Conservation (phyloP, 2,797 vertebrate genomes). For the Fistularia tabacaria region DNA sequence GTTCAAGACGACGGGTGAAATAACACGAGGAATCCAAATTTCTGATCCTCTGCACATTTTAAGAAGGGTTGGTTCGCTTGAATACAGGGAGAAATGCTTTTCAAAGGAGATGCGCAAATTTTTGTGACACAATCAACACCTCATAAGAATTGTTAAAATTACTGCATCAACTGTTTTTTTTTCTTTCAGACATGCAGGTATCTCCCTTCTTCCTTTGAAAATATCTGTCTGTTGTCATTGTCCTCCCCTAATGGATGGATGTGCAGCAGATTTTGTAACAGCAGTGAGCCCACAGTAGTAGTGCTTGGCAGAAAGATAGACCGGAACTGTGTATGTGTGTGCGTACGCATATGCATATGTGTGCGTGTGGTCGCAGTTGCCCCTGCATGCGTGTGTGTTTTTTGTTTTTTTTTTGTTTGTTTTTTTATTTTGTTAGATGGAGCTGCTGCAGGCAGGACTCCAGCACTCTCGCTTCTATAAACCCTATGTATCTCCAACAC, state of each 20-base stretch:
- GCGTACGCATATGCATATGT: conserved; percentile 6
- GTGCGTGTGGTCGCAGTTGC: neutral
- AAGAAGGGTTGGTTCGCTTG: too few relatives aligned
- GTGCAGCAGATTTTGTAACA: conserved; percentile 54
- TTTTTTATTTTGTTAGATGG: conserved; percentile 19
- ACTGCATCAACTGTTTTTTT: too few relatives aligned
- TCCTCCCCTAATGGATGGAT: conserved; percentile 44
- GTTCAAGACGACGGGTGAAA: too few relatives aligned
- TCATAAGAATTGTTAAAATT: too few relatives aligned
- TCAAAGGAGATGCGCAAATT: too few relatives aligned
- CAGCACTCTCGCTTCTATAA: conserved; percentile 50
- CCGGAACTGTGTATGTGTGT: conserved; percentile 50
- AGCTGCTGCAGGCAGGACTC: conserved; percentile 56
- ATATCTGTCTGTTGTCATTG: conserved; percentile 16
- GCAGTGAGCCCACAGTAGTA: conserved; percentile 43
- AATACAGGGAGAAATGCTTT: too few relatives aligned
- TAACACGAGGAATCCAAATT: too few relatives aligned
- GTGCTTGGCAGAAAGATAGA: conserved; percentile 59
- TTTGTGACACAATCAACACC: too few relatives aligned
- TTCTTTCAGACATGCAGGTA: conserved; percentile 21
- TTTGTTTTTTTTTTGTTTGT: too few relatives aligned
- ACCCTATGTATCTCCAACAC: conserved; percentile 57
- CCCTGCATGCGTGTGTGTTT: neutral
- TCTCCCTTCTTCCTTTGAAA: conserved; percentile 38
- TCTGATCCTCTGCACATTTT: too few relatives aligned